Base-by-base conservation (phyloP, 2,888 invertebrate genomes). In the Anaspis maculata region DNA sequence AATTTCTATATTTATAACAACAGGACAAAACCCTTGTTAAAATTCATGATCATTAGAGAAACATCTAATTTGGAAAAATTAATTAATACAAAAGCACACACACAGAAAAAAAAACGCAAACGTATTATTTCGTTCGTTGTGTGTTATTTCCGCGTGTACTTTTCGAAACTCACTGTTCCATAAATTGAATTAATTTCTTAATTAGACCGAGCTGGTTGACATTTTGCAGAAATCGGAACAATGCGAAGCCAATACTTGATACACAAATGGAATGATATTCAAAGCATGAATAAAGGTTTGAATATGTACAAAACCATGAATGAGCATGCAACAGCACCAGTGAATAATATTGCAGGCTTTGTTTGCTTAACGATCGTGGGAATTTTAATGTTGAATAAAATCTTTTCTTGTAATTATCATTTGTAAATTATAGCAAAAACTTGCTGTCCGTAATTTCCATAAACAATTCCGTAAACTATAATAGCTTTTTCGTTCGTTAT, bases 371-470 rank as follows among this genome's bases (percentile, higher is more conserved):
- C 45, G 46, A 48, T 45, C 48, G 48, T 48, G 48, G 46, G 48
- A 48, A 48, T 41, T 44, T 31, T 30, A 37, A 40, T 38, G 34
- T 38, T 37, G 40, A 36, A 39, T 42, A 34, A 45, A 41, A 48
- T 44, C 39, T 43, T 38, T 42, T 34, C 44, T 45, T 42, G 44
- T 42, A 48, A 48, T 48, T 42, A 48, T 39, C 45, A 40, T 48
- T 45, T 44, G 45, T 41, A 44, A 44, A 42, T 43, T 41, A 46
- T 44, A 39, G 45, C 45, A 48, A 48, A 46, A 48, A 48, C 38
- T 45, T 13, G 44, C 41, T 35, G 37, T 37, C 38, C 34, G 31
- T 45, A 48, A 48, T 46, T 45, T 48, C 46, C 46, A 46, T 48
- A 48, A 45, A 41, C 42, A 45, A 42, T 46, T 41, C 40, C 16